A percentile compares a stretch with the other conserved stretches of the same genome.
These are phyloP conservation scores for Goniozus legneri DNA, from an alignment of 1,140 invertebrate genomes.

Conservation along the genomic window DNA sequence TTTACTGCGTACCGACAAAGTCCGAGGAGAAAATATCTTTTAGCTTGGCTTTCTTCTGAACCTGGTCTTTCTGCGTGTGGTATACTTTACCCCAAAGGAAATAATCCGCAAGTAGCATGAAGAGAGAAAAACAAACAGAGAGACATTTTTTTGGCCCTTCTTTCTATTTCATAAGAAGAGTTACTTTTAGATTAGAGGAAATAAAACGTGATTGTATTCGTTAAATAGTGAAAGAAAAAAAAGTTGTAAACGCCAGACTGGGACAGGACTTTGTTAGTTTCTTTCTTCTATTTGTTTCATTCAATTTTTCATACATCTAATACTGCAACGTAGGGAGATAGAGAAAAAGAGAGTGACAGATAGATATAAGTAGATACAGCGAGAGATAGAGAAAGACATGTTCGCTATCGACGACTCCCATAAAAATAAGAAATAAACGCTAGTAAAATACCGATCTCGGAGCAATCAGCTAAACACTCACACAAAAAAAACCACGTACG, in stretches of 20 bases:
- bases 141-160: too few relatives aligned
- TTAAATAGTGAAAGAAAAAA: conserved; percentile 16
- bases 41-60: conserved; percentile 70
- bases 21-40: conserved; percentile 73
- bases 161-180: too few relatives aligned
- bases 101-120: conserved; percentile 45
- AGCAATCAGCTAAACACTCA: too few relatives aligned
- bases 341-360: not conserved
- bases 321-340: not conserved
- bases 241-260: too few relatives aligned
- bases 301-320: not conserved
- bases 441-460: too few relatives aligned
- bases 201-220: too few relatives aligned
- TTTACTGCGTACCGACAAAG: conserved; percentile 60
- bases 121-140: conserved; percentile 49
- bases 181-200: too few relatives aligned
- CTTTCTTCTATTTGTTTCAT: too few relatives aligned
- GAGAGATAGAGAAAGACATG: conserved; percentile 13
- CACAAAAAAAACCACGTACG: too few relatives aligned
- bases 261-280: too few relatives aligned
- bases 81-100: conserved; percentile 59
- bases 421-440: too few relatives aligned
- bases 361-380: conserved; percentile 5
- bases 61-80: conserved; percentile 66
- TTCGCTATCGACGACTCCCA: too few relatives aligned